Base-by-base conservation (phyloP, 2,888 invertebrate genomes). In the Apoderus coryli region DNA sequence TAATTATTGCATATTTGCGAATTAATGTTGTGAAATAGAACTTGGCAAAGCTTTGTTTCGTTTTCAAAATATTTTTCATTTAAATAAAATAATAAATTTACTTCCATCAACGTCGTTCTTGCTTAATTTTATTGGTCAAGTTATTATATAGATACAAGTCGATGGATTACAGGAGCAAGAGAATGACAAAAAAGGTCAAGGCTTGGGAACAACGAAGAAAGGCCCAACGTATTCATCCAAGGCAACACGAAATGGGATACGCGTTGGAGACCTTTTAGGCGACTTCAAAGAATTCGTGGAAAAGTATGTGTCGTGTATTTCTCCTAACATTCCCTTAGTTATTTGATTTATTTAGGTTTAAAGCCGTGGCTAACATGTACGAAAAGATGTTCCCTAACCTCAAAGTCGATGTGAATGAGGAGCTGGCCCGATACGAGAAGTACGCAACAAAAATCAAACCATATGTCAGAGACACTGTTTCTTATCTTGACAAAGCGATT, bases 151-250 rank as follows among this genome's bases (percentile, higher is more conserved):
- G n/a, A n/a, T n/a, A n/a, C n/a, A n/a, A 62, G 81, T 80, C 11
- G 98, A 98, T 61, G 93, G 95, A 1, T 65, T 92, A 37, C 76
- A 76, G 46, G 60, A 60, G 34, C 90, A 90, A 59, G 81, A 84
- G 49, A 72, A 77, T 2, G 86, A 86, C 49, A 82, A 88, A 53
- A 92, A 92, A 15, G 79, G 80, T 35, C 78, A 86, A 52, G 84
- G 90, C 2, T 67, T 98, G 39, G 98, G 98, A 7, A 98, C 98
- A 10, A 98, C 98, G 7, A 96, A 96, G 56, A 90, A 86, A 54
- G 98, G 98, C 5, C 98, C 98, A 38, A 82, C 95, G 0, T 98
- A 98, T 60, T 86, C 95, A 0, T 73, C 75, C 35, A 98, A 98
- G 61, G 93, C 92, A 1, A 81, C 84, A 2, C 71, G 98, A 45